Evolutionary conservation across 2,113 vertebrate genomes (phyloP).

Genomic region (Delphinus delphis): DNA sequence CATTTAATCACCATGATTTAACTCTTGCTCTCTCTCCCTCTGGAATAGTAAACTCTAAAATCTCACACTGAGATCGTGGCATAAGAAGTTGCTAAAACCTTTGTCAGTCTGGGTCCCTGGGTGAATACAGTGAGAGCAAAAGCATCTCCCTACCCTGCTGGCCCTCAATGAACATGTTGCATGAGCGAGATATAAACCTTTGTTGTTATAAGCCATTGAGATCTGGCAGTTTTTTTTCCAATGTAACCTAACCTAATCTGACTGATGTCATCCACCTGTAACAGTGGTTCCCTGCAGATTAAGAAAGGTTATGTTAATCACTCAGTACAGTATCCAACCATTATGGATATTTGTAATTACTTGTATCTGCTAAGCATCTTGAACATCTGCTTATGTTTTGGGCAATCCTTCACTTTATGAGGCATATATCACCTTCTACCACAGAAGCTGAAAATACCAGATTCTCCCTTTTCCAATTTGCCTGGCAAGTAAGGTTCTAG

Average conservation of each 20-base stretch:
- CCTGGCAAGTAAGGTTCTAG: neutral
- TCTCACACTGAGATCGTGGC: neutral
- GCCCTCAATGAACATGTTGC: neutral
- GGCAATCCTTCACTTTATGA: neutral
- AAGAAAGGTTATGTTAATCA: neutral
- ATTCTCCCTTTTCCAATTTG: neutral
- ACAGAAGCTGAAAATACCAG: neutral
- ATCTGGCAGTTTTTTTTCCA: neutral
- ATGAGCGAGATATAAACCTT: neutral
- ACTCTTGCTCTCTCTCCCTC: neutral
- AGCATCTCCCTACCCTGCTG: neutral
- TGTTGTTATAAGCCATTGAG: neutral
- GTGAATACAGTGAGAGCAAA: neutral
- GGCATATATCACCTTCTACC: neutral
- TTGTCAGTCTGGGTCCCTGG: neutral
- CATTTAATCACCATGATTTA: neutral
- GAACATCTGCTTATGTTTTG: neutral
- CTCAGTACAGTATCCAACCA: neutral
- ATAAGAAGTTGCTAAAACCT: neutral
- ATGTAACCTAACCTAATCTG: neutral
- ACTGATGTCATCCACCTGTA: neutral
- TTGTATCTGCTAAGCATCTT: neutral
- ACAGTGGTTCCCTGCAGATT: neutral
- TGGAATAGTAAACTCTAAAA: neutral
- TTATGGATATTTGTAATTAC: neutral